phyloP scores from a whole-genome alignment of 2,888 invertebrate genomes.

The Ethmia dodecea region DNA sequence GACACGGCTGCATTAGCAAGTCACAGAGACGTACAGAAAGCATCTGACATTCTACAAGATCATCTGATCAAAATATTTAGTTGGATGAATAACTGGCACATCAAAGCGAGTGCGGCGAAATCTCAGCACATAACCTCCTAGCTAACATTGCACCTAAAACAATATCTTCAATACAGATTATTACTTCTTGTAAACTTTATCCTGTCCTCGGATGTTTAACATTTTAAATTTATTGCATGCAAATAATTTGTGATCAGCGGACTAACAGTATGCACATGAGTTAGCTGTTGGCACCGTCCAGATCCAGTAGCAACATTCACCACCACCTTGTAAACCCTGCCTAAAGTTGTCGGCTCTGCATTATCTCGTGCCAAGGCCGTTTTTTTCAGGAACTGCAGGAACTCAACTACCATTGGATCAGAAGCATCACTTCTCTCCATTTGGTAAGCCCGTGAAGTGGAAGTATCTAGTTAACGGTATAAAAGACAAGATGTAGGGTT shows the following conservation, averaged over 20 bases:
- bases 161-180: conserved; percentile 10
- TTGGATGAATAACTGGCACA: no score
- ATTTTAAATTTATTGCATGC: conserved; percentile 7
- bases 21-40: no score
- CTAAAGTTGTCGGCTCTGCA: not conserved
- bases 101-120: no score
- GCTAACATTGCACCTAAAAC: conserved; percentile 13
- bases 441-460: not conserved
- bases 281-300: not conserved
- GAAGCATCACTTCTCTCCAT: not conserved
- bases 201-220: conserved; percentile 1
- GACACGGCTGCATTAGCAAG: no score
- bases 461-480: conserved; percentile 1
- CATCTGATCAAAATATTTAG: no score
- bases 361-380: not conserved
- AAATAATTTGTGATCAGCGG: conserved; percentile 10
- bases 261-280: conserved; percentile 10
- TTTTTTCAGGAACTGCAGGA: not conserved
- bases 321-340: not conserved
- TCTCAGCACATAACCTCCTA: no score
- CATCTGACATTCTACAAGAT: no score
- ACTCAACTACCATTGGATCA: not conserved
- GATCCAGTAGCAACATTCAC: not conserved
- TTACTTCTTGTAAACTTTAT: conserved; percentile 5
- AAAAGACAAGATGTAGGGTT: conserved; percentile 1